phyloP scores from a whole-genome alignment of 1,140 invertebrate species.

The Ostrea edulis region DNA sequence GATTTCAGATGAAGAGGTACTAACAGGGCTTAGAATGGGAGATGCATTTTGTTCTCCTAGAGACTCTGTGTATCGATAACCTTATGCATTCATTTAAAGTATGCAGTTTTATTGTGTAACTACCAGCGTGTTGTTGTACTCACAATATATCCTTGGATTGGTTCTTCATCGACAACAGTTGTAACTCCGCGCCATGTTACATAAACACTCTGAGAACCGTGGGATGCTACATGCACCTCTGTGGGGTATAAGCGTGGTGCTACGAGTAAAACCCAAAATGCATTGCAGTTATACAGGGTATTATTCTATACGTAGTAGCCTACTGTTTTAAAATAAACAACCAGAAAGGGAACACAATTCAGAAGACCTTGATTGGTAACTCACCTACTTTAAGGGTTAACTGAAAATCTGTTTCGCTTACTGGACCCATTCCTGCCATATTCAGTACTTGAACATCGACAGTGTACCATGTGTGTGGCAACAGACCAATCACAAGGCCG shows the following conservation, averaged over 20 bases:
- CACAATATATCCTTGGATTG: constrained; percentile 64
- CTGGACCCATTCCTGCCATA: constrained; percentile 94
- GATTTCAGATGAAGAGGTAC: too few relatives aligned
- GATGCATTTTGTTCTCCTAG: too few relatives aligned
- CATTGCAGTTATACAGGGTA: neutral
- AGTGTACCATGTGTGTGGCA: constrained; percentile 95
- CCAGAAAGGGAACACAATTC: too few relatives aligned
- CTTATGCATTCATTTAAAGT: too few relatives aligned
- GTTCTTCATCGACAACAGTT: constrained; percentile 61
- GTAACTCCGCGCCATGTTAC: constrained; percentile 65
- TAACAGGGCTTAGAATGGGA: too few relatives aligned
- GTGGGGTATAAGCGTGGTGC: constrained; percentile 66
- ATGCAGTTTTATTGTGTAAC: too few relatives aligned
- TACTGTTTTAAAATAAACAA: neutral
- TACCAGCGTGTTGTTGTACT: constrained; percentile 39
- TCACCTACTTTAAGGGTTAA: constrained; percentile 78
- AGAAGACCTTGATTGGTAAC: neutral
- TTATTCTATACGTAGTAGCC: neutral
- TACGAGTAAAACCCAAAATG: constrained; percentile 50
- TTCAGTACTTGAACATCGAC: constrained; percentile 98
- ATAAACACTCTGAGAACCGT: constrained; percentile 55
- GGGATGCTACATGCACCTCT: constrained; percentile 62
- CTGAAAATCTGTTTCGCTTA: constrained; percentile 91
- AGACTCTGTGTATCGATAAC: too few relatives aligned
- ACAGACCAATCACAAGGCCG: constrained; percentile 94